Conservation (phyloP, 2,888 invertebrate species). For the Mylabris sibirica region DNA sequence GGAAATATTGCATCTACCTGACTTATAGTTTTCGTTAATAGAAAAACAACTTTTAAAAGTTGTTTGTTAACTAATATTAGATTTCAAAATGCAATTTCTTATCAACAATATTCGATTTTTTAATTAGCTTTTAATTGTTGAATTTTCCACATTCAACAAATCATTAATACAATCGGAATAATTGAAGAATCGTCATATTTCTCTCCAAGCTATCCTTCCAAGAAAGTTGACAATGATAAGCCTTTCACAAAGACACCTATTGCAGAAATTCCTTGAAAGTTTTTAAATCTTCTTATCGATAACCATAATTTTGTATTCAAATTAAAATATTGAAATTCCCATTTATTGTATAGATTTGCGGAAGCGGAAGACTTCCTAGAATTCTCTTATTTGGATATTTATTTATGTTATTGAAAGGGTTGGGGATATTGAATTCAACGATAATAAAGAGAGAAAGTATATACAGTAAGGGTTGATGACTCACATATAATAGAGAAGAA, state of each 20-base stretch:
- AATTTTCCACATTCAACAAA: not conserved
- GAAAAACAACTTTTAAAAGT: constrained; percentile 12
- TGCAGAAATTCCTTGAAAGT: too few species aligned
- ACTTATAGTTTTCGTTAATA: constrained; percentile 19
- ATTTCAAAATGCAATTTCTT: not conserved
- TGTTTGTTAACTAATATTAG: not conserved
- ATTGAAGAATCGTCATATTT: not conserved
- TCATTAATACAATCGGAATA: not conserved
- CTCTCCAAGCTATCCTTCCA: not conserved
- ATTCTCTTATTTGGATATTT: constrained; percentile 50
- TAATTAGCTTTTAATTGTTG: constrained; percentile 1
- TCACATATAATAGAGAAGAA: not conserved
- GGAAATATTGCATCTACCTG: constrained; percentile 12
- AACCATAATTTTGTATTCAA: not conserved
- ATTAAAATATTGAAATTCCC: not conserved
- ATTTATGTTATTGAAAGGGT: constrained; percentile 41
- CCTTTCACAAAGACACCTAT: not conserved
- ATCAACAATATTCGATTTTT: not conserved
- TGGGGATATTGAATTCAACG: constrained; percentile 21
- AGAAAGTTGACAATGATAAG: not conserved
- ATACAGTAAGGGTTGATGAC: not conserved
- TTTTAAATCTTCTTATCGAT: too few species aligned
- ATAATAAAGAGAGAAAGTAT: constrained; percentile 10
- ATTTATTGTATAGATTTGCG: constrained; percentile 55
- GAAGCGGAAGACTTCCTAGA: constrained; percentile 57